phyloP scores from a whole-genome alignment of 1,140 invertebrate genomes.

The Tachypleus tridentatus region DNA sequence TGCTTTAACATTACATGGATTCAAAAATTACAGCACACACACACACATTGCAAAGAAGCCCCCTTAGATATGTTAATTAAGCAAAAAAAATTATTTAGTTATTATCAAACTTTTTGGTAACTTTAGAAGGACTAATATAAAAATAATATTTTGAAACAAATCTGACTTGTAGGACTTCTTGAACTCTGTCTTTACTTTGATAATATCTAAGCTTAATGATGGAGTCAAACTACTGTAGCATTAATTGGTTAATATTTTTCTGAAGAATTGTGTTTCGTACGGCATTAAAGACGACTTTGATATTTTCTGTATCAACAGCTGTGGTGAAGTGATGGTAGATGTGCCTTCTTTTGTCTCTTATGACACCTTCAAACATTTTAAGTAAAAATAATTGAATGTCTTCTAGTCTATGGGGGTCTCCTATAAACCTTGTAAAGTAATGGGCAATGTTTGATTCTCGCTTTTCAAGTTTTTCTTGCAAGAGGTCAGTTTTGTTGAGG shows the following conservation, averaged over 20 bases:
- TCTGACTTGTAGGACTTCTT: too few relatives aligned
- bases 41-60: too few relatives aligned
- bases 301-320: slow-evolving; percentile 95
- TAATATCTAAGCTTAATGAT: too few relatives aligned
- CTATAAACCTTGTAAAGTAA: slow-evolving; percentile 76
- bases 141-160: too few relatives aligned
- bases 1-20: too few relatives aligned
- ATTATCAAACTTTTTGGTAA: too few relatives aligned
- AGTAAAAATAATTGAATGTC: slow-evolving; percentile 74
- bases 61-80: too few relatives aligned
- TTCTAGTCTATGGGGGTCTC: slow-evolving; percentile 69
- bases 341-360: slow-evolving; percentile 45
- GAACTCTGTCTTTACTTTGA: too few relatives aligned
- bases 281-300: slow-evolving; percentile 92
- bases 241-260: slow-evolving; percentile 80
- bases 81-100: too few relatives aligned
- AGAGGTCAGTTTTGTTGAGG: slow-evolving; percentile 68
- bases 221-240: slow-evolving; percentile 56
- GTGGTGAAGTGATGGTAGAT: slow-evolving; percentile 98
- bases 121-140: too few relatives aligned
- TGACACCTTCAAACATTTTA: slow-evolving; percentile 65
- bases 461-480: slow-evolving; percentile 20
- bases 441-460: slow-evolving; percentile 8
- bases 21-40: too few relatives aligned
- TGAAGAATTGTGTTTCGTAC: slow-evolving; percentile 94